Conservation (phyloP, 2,113 vertebrate species). For the Pteruthius melanotis region DNA sequence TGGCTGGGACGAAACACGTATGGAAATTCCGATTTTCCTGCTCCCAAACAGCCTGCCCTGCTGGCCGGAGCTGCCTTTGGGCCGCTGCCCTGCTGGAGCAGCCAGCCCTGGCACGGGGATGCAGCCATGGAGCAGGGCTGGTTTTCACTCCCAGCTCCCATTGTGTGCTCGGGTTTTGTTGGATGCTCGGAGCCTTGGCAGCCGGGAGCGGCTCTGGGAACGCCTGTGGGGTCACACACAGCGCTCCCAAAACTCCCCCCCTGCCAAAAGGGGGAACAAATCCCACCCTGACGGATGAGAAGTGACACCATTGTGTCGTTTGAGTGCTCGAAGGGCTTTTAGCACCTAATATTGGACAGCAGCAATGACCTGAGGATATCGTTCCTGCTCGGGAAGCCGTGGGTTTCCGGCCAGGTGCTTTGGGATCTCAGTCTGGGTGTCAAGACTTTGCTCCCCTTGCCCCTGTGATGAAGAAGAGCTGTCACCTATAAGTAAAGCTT, state of each 20-base stretch:
- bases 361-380: fast-evolving
- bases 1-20: neutral
- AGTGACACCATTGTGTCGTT: neutral
- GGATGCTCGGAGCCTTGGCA: neutral
- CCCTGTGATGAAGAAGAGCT: too few relatives aligned
- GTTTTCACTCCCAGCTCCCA: neutral
- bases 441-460: neutral
- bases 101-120: neutral
- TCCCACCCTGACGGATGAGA: neutral
- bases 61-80: neutral
- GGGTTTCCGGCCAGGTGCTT: neutral
- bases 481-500: too few relatives aligned
- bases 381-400: fast-evolving
- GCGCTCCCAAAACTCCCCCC: neutral
- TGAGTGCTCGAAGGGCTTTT: neutral
- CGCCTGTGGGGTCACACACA: neutral
- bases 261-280: neutral
- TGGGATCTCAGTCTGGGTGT: neutral
- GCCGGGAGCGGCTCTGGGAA: neutral
- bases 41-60: neutral
- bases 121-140: neutral
- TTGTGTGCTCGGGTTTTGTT: neutral
- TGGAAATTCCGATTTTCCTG: constrained; percentile 19
- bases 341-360: neutral
- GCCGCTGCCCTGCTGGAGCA: neutral